A percentile compares a stretch with the other conserved stretches of the same genome.
Evolutionary conservation across 1,140 invertebrate species (phyloP).

Genomic region (Caerostris darwini): DNA sequence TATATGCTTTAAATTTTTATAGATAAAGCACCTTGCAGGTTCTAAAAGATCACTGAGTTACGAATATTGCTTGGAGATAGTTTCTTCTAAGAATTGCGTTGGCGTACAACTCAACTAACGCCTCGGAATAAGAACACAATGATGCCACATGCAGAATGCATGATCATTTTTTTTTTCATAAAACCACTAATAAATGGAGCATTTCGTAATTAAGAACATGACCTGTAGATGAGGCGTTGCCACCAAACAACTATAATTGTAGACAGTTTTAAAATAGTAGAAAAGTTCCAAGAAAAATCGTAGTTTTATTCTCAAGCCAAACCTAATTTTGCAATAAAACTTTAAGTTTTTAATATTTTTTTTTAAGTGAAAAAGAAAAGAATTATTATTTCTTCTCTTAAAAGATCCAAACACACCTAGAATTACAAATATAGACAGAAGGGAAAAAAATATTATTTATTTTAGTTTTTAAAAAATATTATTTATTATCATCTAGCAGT

Average conservation of each 20-base stretch:
- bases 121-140: not conserved
- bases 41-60: too few relatives aligned
- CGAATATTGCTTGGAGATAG: too few relatives aligned
- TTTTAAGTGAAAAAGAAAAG: not conserved
- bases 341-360: not conserved
- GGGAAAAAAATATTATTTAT: not conserved
- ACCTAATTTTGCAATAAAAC: not conserved
- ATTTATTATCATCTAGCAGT: too few relatives aligned
- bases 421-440: not conserved
- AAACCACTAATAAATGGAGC: constrained; percentile 4
- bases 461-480: not conserved
- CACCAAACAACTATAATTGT: not conserved
- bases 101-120: not conserved
- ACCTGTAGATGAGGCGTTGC: not conserved
- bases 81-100: not conserved
- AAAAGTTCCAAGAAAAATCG: not conserved
- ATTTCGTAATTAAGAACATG: not conserved
- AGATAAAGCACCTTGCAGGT: too few relatives aligned
- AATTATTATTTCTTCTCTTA: not conserved
- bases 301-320: not conserved
- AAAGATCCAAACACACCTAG: too few relatives aligned
- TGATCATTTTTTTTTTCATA: not conserved
- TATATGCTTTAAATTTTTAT: too few relatives aligned
- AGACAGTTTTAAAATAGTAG: constrained; percentile 10
- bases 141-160: not conserved